Percentiles rank a stretch among this genome's conserved stretches.
Conservation (phyloP, 2,113 vertebrate species). For the Castor canadensis region DNA sequence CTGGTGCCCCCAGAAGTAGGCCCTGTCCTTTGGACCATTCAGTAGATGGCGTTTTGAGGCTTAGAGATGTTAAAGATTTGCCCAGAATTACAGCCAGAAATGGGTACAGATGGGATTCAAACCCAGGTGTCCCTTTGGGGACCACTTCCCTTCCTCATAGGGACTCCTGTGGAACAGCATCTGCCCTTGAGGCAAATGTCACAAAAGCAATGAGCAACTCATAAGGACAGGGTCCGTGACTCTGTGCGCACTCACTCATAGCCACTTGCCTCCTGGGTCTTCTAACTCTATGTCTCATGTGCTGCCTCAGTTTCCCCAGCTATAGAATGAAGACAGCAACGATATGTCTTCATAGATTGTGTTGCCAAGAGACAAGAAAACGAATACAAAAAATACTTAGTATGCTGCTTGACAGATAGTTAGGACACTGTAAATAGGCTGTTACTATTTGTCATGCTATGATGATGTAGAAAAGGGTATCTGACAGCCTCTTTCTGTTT, state of each 20-base stretch:
- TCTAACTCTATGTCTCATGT: rapidly evolving
- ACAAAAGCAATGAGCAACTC: not conserved
- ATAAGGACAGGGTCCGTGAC: rapidly evolving
- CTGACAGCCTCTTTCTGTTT: not conserved
- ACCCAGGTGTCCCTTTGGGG: not conserved
- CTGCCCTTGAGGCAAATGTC: rapidly evolving
- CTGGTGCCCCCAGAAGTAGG: rapidly evolving
- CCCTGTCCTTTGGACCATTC: not conserved
- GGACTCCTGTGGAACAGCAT: not conserved
- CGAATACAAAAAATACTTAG: not conserved
- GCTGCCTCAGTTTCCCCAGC: slow-evolving; percentile 7
- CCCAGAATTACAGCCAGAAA: not conserved
- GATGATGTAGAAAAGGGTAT: not conserved
- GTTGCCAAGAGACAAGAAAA: not conserved
- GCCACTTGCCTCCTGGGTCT: not conserved
- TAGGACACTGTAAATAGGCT: not conserved
- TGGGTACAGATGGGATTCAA: not conserved
- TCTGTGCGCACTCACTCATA: no score
- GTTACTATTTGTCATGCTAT: not conserved
- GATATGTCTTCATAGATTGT: not conserved
- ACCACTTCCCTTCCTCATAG: rapidly evolving
- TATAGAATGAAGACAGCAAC: not conserved
- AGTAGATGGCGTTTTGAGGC: not conserved
- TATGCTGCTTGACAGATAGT: rapidly evolving
- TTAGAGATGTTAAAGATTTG: not conserved